Evolutionary conservation across 2,113 vertebrate species (phyloP).

Genomic region (Seriola aureovittata): DNA sequence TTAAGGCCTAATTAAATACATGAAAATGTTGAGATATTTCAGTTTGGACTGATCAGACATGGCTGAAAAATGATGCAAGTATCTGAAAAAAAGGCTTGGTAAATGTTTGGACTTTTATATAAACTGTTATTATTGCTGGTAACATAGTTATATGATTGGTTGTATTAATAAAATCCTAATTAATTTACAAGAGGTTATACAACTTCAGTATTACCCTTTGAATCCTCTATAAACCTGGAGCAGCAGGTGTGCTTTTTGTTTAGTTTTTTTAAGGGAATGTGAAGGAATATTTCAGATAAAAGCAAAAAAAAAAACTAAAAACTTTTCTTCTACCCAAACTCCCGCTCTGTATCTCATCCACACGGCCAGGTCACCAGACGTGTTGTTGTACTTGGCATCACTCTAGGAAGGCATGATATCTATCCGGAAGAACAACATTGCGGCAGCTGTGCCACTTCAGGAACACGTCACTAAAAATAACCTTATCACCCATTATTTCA

Average conservation of each 20-base stretch:
- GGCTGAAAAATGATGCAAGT: too few species aligned
- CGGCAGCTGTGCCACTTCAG: slow-evolving; percentile 49
- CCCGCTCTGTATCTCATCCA: neutral
- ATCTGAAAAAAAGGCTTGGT: too few species aligned
- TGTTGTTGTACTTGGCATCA: slow-evolving; percentile 32
- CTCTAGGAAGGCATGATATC: slow-evolving; percentile 13
- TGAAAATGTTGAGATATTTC: too few species aligned
- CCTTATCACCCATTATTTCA: slow-evolving; percentile 44
- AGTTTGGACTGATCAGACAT: too few species aligned
- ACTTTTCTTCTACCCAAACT: neutral
- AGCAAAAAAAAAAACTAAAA: neutral
- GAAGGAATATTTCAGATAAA: neutral
- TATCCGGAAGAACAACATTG: slow-evolving; percentile 11
- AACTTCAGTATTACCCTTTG: neutral
- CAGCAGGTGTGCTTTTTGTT: neutral
- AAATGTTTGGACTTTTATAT: neutral
- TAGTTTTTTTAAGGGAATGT: neutral
- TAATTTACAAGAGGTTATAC: neutral
- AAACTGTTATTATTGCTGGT: neutral
- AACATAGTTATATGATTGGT: neutral
- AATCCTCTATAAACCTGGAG: too few species aligned
- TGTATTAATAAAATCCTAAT: neutral
- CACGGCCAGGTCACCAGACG: slow-evolving; percentile 29
- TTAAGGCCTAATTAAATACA: too few species aligned
- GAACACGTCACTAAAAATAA: slow-evolving; percentile 36